Evolutionary conservation across 1,140 invertebrate genomes (phyloP), one percentile per base, ranked within the genome.

Genomic region (Lepidurus apus): DNA sequence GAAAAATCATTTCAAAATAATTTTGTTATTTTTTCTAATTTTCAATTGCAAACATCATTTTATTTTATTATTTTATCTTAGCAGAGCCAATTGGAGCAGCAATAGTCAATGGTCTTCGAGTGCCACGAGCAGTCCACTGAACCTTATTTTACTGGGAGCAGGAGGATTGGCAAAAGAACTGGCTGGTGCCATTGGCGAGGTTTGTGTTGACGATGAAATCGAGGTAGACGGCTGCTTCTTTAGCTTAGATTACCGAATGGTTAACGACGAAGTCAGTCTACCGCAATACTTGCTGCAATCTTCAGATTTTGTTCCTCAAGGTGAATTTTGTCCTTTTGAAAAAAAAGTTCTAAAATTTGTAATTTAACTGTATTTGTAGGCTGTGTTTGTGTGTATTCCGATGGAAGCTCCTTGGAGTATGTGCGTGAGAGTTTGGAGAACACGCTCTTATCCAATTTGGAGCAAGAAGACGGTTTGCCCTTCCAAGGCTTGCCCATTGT

Each of bases 371-470:
- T 11, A 75, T 82, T 83, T n/a, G 34, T 82, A 87, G 87, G 86
- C 80, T 88, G 86, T 84, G 83, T 88, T 79, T 88, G 88, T 84
- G 93, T 97, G 42, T 98, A 95, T 86, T 94, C 95, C 81, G 94
- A 96, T 83, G 91, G 93, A 80, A 91, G 95, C 82, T 94, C 94
- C 2, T 93, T 98, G 83, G 95, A 97, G 82, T 97, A 96, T 84
- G 91, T 98, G 65, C 89, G 94, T 81, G 92, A 93, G 80, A 95
- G 94, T 84, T 88, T 98, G 79, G 95, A 97, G 83, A 95, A 96
- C 84, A 97, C 95, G 11, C 86, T 98, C 7, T 85, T 97, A 0
- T 94, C 93, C 5, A 96, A 96, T 89, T 87, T 97, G 77, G 93
- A 96, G 84, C 91, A 95, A 83, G 94, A 96, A 82, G 95, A 97